These are phyloP conservation scores for Grus americana DNA, from an alignment of 2,113 vertebrate species.

Conservation along the genomic window DNA sequence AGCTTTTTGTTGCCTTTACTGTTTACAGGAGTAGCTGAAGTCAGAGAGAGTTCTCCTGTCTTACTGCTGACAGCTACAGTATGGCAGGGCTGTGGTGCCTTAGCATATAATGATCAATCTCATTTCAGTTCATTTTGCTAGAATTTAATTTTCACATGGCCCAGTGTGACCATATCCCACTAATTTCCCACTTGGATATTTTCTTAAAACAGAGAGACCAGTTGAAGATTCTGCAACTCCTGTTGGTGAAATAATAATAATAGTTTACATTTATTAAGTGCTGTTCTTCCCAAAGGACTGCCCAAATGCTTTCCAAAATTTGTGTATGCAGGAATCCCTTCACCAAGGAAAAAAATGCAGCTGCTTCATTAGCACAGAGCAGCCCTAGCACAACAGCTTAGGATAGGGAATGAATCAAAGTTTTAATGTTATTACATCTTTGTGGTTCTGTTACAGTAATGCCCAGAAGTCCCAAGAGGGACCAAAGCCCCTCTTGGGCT, in stretches of 20 bases:
- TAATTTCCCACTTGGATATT: conserved; percentile 67
- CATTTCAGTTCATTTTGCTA: conserved; percentile 56
- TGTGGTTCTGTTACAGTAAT: conserved; percentile 20
- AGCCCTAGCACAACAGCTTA: background rate
- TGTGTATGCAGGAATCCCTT: conserved; percentile 24
- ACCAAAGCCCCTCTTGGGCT: background rate
- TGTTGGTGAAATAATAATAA: conserved; percentile 56
- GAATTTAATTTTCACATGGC: conserved; percentile 62
- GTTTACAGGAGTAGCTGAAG: conserved; percentile 37
- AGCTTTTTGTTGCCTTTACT: conserved; percentile 40
- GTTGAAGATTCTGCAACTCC: conserved; percentile 56
- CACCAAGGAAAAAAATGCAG: conserved; percentile 20
- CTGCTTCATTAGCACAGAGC: background rate
- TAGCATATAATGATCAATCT: conserved; percentile 47
- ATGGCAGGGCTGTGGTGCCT: background rate
- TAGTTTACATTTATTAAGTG: conserved; percentile 64
- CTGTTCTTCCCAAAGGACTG: conserved; percentile 34
- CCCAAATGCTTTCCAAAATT: conserved; percentile 49
- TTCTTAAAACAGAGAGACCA: conserved; percentile 49
- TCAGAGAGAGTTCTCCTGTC: conserved; percentile 25
- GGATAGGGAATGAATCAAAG: conserved; percentile 12
- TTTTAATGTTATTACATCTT: conserved; percentile 36
- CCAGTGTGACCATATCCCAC: conserved; percentile 40
- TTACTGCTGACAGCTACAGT: conserved; percentile 49
- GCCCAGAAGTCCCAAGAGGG: background rate